phyloP scores from a whole-genome alignment of 1,140 invertebrate genomes.

The Thaumatotibia leucotreta region DNA sequence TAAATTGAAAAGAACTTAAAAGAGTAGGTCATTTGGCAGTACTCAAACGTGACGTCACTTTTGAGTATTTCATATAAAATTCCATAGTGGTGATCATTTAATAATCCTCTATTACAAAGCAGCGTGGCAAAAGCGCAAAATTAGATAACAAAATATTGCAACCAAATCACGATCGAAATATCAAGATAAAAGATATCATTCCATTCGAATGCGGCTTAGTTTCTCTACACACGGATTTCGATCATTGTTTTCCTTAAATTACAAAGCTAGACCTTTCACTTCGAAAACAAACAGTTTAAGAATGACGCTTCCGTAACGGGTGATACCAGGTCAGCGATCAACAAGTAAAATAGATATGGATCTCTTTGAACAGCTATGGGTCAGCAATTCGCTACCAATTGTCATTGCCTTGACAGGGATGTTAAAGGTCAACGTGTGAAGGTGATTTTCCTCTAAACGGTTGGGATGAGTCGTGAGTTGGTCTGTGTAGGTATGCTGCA shows the following conservation, averaged over 20 bases:
- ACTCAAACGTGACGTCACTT: too few species aligned
- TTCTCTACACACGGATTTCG: not conserved
- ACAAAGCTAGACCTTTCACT: not conserved
- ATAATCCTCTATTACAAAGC: too few species aligned
- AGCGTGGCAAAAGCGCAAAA: not conserved
- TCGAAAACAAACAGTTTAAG: not conserved
- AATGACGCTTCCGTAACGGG: not conserved
- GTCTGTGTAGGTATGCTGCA: too few species aligned
- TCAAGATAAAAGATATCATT: not conserved
- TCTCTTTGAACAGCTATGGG: not conserved
- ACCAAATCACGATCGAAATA: not conserved
- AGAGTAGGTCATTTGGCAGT: too few species aligned
- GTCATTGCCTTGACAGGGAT: not conserved
- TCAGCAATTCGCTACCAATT: not conserved
- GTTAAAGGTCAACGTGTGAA: not conserved
- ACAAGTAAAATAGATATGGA: not conserved
- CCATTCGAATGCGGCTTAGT: not conserved
- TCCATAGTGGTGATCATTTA: too few species aligned
- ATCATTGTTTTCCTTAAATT: not conserved
- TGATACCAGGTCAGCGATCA: not conserved
- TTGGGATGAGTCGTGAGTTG: too few species aligned
- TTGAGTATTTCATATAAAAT: too few species aligned
- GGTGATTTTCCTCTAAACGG: too few species aligned
- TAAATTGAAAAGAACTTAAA: too few species aligned
- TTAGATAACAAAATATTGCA: not conserved